Evolutionary conservation across 2,113 vertebrate genomes (phyloP).

Genomic region (Corydoras sp.): DNA sequence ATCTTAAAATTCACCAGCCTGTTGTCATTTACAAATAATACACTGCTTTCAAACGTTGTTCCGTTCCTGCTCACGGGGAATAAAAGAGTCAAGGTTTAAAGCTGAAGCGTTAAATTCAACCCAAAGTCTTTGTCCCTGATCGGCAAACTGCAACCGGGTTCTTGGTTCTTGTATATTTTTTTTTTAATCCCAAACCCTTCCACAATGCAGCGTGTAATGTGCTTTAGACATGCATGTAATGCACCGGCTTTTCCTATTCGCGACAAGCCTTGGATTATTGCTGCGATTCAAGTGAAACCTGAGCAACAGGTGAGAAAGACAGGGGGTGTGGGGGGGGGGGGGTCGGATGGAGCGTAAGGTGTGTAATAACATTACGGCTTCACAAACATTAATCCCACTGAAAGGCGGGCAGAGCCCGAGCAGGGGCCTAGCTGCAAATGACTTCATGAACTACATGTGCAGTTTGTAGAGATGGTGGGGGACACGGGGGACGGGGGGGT

Average conservation of each 20-base stretch:
- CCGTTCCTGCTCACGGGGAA: conserved; percentile 6
- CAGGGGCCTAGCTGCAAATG: no score
- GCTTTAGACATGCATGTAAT: no score
- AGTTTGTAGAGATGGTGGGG: background rate
- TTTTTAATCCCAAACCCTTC: conserved; percentile 20
- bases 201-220: no score
- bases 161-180: conserved; percentile 30
- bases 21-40: conserved; percentile 2
- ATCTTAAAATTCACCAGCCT: conserved; percentile 17
- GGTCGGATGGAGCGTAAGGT: no score
- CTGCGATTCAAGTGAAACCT: conserved; percentile 47
- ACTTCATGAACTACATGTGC: background rate
- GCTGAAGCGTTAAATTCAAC: conserved; percentile 14
- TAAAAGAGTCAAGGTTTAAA: conserved; percentile 22
- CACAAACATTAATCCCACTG: no score
- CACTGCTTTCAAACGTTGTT: conserved; percentile 21
- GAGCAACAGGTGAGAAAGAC: background rate
- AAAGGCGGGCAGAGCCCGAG: no score
- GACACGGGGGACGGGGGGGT: background rate
- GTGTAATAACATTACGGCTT: no score
- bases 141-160: conserved; percentile 35
- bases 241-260: conserved; percentile 12
- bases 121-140: background rate
- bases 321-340: no score
- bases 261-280: conserved; percentile 50